Conservation (phyloP, 2,888 invertebrate genomes). For the Brassicogethes aeneus region DNA sequence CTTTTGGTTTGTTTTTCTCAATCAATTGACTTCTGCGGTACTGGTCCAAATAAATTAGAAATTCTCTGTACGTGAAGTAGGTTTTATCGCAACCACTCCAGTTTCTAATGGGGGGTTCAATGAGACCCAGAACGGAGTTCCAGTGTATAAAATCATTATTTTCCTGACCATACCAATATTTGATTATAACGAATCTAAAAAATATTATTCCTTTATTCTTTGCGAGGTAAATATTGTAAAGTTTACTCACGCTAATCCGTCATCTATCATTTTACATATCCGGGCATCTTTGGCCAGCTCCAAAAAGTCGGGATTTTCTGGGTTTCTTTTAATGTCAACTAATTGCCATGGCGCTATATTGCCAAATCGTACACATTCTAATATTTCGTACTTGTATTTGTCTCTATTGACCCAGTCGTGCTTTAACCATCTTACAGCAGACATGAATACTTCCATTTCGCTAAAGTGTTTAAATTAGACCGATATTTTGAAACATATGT, state of each 20-base stretch:
- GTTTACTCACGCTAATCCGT: slow-evolving; percentile 66
- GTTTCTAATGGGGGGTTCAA: slow-evolving; percentile 63
- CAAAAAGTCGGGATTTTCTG: slow-evolving; percentile 62
- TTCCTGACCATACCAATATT: slow-evolving; percentile 66
- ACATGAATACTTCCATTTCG: slow-evolving; percentile 72
- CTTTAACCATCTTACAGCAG: slow-evolving; percentile 71
- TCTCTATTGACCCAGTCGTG: slow-evolving; percentile 59
- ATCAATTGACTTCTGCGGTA: slow-evolving; percentile 45
- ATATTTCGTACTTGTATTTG: slow-evolving; percentile 48
- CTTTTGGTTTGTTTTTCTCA: slow-evolving; percentile 36
- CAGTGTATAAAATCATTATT: slow-evolving; percentile 63
- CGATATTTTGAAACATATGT: slow-evolving; percentile 1
- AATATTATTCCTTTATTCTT: neutral
- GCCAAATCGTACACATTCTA: slow-evolving; percentile 68
- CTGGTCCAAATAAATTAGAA: slow-evolving; percentile 56
- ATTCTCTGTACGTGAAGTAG: slow-evolving; percentile 61
- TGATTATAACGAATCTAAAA: slow-evolving; percentile 64
- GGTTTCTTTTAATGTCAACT: slow-evolving; percentile 66
- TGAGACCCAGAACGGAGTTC: slow-evolving; percentile 58
- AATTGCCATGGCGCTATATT: slow-evolving; percentile 73
- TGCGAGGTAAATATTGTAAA: neutral
- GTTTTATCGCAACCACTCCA: slow-evolving; percentile 62
- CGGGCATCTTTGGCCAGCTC: slow-evolving; percentile 57
- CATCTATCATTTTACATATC: slow-evolving; percentile 70
- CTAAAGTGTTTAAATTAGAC: slow-evolving; percentile 35